phyloP scores from a whole-genome alignment of 2,113 vertebrate genomes.

The Tympanuchus pallidicinctus region DNA sequence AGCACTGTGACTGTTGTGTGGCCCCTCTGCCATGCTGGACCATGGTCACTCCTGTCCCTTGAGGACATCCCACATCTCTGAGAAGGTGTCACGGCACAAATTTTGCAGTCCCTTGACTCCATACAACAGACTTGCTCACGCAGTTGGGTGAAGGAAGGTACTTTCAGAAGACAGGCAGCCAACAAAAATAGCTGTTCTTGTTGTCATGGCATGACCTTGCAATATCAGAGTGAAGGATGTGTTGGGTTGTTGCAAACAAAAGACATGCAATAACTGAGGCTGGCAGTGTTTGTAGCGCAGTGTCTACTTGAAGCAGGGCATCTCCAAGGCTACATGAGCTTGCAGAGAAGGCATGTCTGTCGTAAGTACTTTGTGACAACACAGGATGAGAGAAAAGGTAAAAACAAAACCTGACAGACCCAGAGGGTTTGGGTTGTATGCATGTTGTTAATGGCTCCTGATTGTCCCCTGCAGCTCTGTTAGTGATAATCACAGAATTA shows the following conservation, averaged over 20 bases:
- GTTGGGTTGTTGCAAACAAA: background rate
- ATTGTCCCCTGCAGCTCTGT: background rate
- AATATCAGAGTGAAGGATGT: background rate
- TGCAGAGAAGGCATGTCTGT: background rate
- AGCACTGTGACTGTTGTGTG: background rate
- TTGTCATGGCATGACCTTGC: background rate
- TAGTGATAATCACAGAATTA: background rate
- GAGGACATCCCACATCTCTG: background rate
- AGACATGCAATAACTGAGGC: background rate
- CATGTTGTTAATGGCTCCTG: rapidly evolving
- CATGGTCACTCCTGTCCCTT: background rate
- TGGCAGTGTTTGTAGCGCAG: background rate
- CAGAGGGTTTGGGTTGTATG: background rate
- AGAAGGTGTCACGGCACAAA: background rate
- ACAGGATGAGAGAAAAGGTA: background rate
- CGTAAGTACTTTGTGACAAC: background rate
- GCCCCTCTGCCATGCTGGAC: background rate
- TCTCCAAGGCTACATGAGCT: background rate
- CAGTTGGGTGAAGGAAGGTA: background rate
- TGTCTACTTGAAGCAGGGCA: background rate
- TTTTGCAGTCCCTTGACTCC: background rate
- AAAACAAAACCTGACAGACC: background rate
- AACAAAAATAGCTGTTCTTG: background rate
- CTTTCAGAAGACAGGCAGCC: background rate
- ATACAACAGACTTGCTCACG: rapidly evolving